These are phyloP conservation scores for Brenthis ino DNA, from an alignment of 2,888 invertebrate species.

Conservation along the genomic window DNA sequence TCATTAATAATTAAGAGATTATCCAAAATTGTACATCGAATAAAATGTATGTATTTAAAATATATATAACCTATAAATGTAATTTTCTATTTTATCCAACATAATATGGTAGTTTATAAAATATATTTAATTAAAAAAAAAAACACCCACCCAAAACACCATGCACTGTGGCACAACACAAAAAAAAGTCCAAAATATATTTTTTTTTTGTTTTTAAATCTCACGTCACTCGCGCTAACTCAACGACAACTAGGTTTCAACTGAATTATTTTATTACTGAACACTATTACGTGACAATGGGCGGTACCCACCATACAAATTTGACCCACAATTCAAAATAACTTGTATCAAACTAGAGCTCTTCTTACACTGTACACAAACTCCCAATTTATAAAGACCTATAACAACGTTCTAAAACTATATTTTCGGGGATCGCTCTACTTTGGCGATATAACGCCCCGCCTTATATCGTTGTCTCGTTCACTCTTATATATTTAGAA, in stretches of 20 bases:
- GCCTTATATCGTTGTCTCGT: constrained; percentile 12
- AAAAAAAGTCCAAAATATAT: not conserved
- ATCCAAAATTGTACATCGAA: no score
- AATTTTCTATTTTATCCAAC: no score
- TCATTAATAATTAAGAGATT: no score
- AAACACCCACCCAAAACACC: constrained; percentile 10
- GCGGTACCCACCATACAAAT: constrained; percentile 55
- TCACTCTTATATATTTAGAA: constrained; percentile 18
- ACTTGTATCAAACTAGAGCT: constrained; percentile 36
- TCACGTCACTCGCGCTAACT: constrained; percentile 40
- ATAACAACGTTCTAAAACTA: constrained; percentile 6
- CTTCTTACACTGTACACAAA: constrained; percentile 43
- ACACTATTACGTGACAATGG: constrained; percentile 73
- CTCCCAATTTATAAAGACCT: constrained; percentile 40
- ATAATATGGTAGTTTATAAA: no score
- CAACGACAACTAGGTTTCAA: constrained; percentile 58
- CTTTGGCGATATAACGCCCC: not conserved
- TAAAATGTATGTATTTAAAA: no score
- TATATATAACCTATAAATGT: no score
- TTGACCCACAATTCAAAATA: constrained; percentile 33
- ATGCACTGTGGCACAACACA: constrained; percentile 13
- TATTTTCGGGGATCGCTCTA: not conserved
- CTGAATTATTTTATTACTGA: constrained; percentile 78
- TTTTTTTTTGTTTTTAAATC: constrained; percentile 8
- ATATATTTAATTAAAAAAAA: not conserved